Evolutionary conservation across 2,113 vertebrate species (phyloP), one percentile per base, ranked within the genome.

Genomic region (Caranx melampygus): DNA sequence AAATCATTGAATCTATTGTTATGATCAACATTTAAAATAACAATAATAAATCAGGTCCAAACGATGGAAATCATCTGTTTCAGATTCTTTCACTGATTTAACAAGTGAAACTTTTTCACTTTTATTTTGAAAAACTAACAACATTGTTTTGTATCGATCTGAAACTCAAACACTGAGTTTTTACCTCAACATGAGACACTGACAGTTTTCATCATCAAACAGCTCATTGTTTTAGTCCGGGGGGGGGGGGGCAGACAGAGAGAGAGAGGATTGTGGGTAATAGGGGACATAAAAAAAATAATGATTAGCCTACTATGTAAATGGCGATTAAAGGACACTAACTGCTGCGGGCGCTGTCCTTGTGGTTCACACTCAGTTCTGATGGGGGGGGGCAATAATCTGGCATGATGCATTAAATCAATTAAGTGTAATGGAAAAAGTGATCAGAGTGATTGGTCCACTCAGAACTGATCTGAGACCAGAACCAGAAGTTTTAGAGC

Each of bases 271-370:
- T 87, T 89, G 92, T 92, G 94, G 94, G 78, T 93, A 94, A 94
- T 94, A 91, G 95, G 93, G 85, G 94, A 94, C 93, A 92, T 94
- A 91, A 94, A 95, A n/a, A 88, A 95, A 86, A 94, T 94, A 96
- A 96, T 95, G 96, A 96, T 96, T 95, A 94, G 87, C 92, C 91
- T 90, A 88, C 93, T 94, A 94, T 96, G 95, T 94, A 96, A 96
- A 96, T 96, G 96, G 95, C 92, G 95, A 95, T 96, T 96, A 96
- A 96, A 97, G 96, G 95, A 94, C 95, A 95, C 34, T 83, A 54
- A 87, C 86, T 79, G 95, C 96, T 94, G 92, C 94, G 93, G 96
- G 96, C 95, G 90, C 26, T 92, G 94, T 94, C 96, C 93, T 88
- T 92, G 94, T 91, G 78, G 85, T 87, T 88, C 92, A 91, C 89